Base-by-base conservation (phyloP, 23 tunicate genomes). In the Halocynthia roretzi region DNA sequence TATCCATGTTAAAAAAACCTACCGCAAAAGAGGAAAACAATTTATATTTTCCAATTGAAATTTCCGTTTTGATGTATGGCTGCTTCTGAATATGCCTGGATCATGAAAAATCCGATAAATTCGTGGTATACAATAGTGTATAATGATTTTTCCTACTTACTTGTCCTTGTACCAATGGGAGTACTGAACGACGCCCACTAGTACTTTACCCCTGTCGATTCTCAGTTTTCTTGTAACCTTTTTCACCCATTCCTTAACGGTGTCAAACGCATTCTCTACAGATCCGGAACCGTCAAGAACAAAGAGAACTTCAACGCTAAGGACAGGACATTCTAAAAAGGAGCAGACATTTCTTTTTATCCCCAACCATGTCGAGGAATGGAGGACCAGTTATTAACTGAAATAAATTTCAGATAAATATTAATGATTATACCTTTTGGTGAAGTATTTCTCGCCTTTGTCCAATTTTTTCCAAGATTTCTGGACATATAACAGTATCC, bases 201-300 rank as follows among this genome's bases (percentile, higher is more conserved):
- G 70, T 0, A 65, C 31, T 9, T 20, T 40, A 40, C 70, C 70
- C 48, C 22, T 65, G 9, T 48, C 48, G 48, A 65, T 65, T 65
- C 31, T 65, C 70, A 65, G 31, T 15, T 20, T 20, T 15, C 31
- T 65, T 11, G 70, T 6, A 15, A 65, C 70, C 10, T 65, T 65
- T 65, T 65, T 65, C 70, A 65, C 70, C 70, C 70, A 65, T 40
- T 65, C 19, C 31, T 6, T 65, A 0, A 65, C 70, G 10, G 22
- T 65, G 19, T 65, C 19, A 65, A 65, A 65, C 22, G 10, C 10
- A 20, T 48, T 48, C 31, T 65, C 70, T 15, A 65, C 70, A 11
- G 70, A 65, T 5, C 70, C 70, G 31, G 70, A 65, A 65, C 70
- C 70, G 19, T 65, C 70, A 11, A 65, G 19, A 15, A 65, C 70